Evolutionary conservation across 2,888 invertebrate species (phyloP).

Genomic region (Bibio marci): DNA sequence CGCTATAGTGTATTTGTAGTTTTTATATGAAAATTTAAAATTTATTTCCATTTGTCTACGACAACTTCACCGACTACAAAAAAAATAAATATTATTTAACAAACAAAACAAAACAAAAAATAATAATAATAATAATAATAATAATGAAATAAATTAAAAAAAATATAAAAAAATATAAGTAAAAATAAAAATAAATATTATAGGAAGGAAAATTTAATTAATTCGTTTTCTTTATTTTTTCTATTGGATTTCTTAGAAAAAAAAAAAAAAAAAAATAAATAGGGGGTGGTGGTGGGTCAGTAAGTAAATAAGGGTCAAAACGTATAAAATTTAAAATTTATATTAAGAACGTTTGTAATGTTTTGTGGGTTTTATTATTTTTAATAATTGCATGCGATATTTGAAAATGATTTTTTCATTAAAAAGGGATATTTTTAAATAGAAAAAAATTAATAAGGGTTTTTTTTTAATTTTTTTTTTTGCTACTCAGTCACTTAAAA

Average conservation of each 20-base stretch:
- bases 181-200: background rate
- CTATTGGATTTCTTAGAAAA: background rate
- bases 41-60: conserved; percentile 46
- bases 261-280: background rate
- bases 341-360: too few relatives aligned
- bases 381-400: too few relatives aligned
- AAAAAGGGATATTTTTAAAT: too few relatives aligned
- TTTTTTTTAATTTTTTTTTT: too few relatives aligned
- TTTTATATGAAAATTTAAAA: too few relatives aligned
- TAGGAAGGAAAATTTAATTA: background rate
- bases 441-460: too few relatives aligned
- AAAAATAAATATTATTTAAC: conserved; percentile 22
- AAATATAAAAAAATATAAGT: background rate
- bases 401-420: too few relatives aligned
- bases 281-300: too few relatives aligned
- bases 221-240: background rate
- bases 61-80: conserved; percentile 56
- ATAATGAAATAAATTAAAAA: background rate
- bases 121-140: conserved; percentile 2
- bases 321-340: background rate
- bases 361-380: too few relatives aligned
- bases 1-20: too few relatives aligned
- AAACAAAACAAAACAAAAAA: conserved; percentile 1
- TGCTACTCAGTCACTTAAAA: too few relatives aligned
- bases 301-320: background rate